A percentile compares a stretch with the other conserved stretches of the same genome.
Evolutionary conservation across 2,888 invertebrate species (phyloP).

Genomic region (Acleris cristana): DNA sequence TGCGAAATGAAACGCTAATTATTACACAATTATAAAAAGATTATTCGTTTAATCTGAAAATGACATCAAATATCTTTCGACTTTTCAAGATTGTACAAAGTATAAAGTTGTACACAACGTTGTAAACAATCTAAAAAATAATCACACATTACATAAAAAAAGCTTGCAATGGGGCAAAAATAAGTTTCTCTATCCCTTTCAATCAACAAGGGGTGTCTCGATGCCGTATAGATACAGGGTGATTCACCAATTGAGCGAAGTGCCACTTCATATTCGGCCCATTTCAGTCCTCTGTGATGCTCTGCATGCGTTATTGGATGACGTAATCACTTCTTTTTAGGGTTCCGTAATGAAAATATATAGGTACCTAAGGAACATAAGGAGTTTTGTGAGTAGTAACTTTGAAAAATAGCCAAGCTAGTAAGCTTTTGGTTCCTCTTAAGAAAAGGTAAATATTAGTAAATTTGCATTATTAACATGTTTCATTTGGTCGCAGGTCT

Average conservation of each 20-base stretch:
- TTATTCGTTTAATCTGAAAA: too few species aligned
- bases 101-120: too few species aligned
- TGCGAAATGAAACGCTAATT: too few species aligned
- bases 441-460: too few species aligned
- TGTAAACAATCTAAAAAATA: too few species aligned
- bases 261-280: slow-evolving; percentile 19
- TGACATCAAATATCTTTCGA: too few species aligned
- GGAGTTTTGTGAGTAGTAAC: not conserved
- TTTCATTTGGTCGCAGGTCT: too few species aligned
- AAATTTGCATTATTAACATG: too few species aligned
- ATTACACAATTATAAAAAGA: too few species aligned
- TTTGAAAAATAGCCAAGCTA: not conserved
- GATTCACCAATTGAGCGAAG: slow-evolving; percentile 17
- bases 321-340: slow-evolving; percentile 5
- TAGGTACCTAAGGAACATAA: not conserved
- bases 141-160: not conserved
- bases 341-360: not conserved
- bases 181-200: slow-evolving; percentile 3
- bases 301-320: slow-evolving; percentile 3
- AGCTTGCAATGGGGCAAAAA: not conserved
- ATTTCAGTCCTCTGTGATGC: slow-evolving; percentile 6
- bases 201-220: slow-evolving; percentile 6
- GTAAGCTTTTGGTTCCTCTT: too few species aligned
- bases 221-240: not conserved
- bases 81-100: too few species aligned